Evolutionary conservation across 2,888 invertebrate genomes (phyloP), one percentile per base, ranked within the genome.

Genomic region (Cataglyphis livida): DNA sequence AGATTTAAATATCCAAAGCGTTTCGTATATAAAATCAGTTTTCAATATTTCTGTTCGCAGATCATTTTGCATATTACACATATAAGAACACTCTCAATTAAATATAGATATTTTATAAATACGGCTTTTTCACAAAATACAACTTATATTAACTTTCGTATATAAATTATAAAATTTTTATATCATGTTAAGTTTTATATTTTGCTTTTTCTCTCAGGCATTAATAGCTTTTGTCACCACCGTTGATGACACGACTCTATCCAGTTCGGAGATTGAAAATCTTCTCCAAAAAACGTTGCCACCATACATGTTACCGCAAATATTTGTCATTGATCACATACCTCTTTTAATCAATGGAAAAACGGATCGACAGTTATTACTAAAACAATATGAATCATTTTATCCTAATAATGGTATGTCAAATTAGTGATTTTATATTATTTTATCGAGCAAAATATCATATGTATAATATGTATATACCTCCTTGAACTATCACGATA

Each of bases 301-400:
- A 0, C 95, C 96, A 7, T 98, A 98, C 91, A 98, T 98, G 97
- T 95, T 97, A 25, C 98, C 98, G 0, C 94, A 96, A 95, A 96
- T 97, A 0, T 96, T 97, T 28, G 95, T 97, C 0, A 94, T 98
- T 15, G 97, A 98, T 28, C 96, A 94, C n/a, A 96, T 98, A 76
- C 98, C 98, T 0, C 95, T 98, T 38, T 95, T 98, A 44, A 97
- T 98, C 0, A 98, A 98, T 93, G 98, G 98, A 0, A 98, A 98
- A 95, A 97, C 97, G 9, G 98, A 98, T 94, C 95, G 98, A 51
- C 98, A 98, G 92, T 95, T 96, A 0, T 94, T 98, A 48, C 94
- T 98, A 74, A 97, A 96, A 91, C 96, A 96, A 93, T 98, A 97
- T 91, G 97, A 97, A 93, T 96, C 96, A 79, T 96, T 89, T 10